phyloP scores from a whole-genome alignment of 2,113 vertebrate species.

The Trachemys scripta region DNA sequence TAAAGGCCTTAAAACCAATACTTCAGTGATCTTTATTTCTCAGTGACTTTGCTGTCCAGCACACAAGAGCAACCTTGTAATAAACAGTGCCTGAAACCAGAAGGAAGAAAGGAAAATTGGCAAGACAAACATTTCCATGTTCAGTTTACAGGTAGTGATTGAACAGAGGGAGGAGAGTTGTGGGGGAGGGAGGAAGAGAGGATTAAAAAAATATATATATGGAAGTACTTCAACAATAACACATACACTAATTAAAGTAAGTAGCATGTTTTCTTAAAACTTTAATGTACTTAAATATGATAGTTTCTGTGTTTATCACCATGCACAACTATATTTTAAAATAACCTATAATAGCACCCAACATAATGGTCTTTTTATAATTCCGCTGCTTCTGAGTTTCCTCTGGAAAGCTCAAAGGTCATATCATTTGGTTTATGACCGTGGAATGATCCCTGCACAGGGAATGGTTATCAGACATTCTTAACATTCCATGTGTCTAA shows the following conservation, averaged over 20 bases:
- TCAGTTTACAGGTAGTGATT: not conserved
- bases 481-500: conserved; percentile 84
- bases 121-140: not conserved
- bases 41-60: not conserved
- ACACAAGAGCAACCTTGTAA: not conserved
- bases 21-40: not conserved
- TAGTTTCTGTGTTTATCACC: not conserved
- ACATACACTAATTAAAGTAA: not conserved
- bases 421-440: conserved; percentile 70
- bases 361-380: conserved; percentile 60
- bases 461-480: conserved; percentile 82
- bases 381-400: conserved; percentile 63
- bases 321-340: not conserved
- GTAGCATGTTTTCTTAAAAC: not conserved
- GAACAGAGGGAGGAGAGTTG: accelerated
- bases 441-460: conserved; percentile 75
- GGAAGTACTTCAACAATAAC: not conserved
- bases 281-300: not conserved
- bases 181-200: not conserved
- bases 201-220: not conserved
- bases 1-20: not conserved
- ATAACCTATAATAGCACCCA: conserved; percentile 3
- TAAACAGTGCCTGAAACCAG: conserved; percentile 1
- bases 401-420: conserved; percentile 79
- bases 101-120: not conserved